These are phyloP conservation scores for Cyclophora albipunctata DNA, from an alignment of 2,888 invertebrate genomes.

Conservation along the genomic window DNA sequence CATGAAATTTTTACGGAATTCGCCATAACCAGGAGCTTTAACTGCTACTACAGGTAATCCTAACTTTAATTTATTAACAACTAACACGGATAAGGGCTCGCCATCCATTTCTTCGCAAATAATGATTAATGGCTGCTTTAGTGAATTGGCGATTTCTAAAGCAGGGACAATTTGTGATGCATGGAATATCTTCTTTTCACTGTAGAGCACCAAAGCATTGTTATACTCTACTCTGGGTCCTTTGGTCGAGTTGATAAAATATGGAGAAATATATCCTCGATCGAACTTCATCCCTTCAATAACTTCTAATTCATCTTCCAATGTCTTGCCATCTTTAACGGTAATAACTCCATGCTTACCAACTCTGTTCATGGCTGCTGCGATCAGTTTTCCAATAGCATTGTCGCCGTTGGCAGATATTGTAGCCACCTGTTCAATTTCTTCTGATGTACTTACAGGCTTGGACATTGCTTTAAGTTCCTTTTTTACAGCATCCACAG, in stretches of 20 bases:
- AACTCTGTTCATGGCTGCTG: conserved; percentile 96
- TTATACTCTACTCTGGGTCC: conserved; percentile 98
- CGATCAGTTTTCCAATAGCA: conserved; percentile 92
- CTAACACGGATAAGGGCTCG: conserved; percentile 92
- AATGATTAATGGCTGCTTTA: conserved; percentile 94
- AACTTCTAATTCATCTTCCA: conserved; percentile 94
- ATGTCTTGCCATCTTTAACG: conserved; percentile 98
- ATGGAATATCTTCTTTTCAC: conserved; percentile 97
- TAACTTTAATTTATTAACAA: conserved; percentile 90
- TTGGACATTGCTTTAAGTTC: conserved; percentile 91
- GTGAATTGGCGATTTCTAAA: conserved; percentile 92
- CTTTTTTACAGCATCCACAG: conserved; percentile 92
- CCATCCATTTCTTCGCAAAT: conserved; percentile 96
- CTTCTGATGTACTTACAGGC: conserved; percentile 94
- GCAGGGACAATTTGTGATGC: conserved; percentile 97
- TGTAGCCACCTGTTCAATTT: conserved; percentile 99
- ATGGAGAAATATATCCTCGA: conserved; percentile 98
- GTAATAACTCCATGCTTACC: conserved; percentile 99
- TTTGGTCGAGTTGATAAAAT: conserved; percentile 98
- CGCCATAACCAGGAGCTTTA: conserved; percentile 97
- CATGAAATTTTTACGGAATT: conserved; percentile 90
- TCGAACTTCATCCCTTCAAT: conserved; percentile 99
- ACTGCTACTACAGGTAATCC: conserved; percentile 95
- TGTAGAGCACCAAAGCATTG: conserved; percentile 92
- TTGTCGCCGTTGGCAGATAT: conserved; percentile 98